Evolutionary conservation across 2,113 vertebrate species (phyloP).

Genomic region (Thalassoma bifasciatum): DNA sequence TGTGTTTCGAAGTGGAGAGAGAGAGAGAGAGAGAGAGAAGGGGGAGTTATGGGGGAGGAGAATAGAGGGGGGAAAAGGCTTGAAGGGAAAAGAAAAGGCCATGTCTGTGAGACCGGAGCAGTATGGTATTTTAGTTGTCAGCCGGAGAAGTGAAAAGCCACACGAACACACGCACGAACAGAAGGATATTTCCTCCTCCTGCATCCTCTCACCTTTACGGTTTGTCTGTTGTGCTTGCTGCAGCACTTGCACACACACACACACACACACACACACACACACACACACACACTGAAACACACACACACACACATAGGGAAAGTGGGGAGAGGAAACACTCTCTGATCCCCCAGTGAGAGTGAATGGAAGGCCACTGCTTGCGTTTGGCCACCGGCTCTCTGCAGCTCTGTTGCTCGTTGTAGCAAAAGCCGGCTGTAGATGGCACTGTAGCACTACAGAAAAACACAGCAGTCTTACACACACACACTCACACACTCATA

Average conservation of each 20-base stretch:
- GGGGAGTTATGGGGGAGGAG: not conserved
- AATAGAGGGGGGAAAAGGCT: not conserved
- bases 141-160: constrained; percentile 56
- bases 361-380: constrained; percentile 60
- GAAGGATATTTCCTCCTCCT: constrained; percentile 56
- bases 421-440: constrained; percentile 66
- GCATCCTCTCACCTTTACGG: constrained; percentile 65
- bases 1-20: constrained; percentile 20
- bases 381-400: constrained; percentile 47
- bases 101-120: constrained; percentile 53
- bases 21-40: not conserved
- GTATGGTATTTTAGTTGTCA: constrained; percentile 68
- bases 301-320: not conserved
- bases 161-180: constrained; percentile 34
- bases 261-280: not conserved
- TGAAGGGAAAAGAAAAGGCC: constrained; percentile 61
- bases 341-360: constrained; percentile 66
- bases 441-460: constrained; percentile 77
- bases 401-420: not conserved
- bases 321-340: constrained; percentile 40
- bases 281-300: constrained; percentile 10
- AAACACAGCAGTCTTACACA: not conserved
- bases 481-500: not conserved
- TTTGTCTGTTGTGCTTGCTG: constrained; percentile 28
- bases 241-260: constrained; percentile 4